These are phyloP conservation scores for Podocnemis expansa DNA, from an alignment of 2,113 vertebrate genomes.

Conservation along the genomic window DNA sequence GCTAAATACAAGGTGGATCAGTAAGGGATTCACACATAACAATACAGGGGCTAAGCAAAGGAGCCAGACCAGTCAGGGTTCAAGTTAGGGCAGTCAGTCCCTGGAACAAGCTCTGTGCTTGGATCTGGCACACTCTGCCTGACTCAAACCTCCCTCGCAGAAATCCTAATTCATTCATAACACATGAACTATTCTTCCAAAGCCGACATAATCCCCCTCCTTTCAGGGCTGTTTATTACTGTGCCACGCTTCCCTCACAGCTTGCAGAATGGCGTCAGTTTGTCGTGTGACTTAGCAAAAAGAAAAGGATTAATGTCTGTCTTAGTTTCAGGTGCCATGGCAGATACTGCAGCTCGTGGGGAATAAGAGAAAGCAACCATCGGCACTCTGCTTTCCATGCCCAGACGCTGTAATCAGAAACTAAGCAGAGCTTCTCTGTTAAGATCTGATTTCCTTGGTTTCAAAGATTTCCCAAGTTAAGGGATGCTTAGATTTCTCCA, in stretches of 20 bases:
- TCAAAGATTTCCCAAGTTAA: neutral
- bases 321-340: neutral
- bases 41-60: neutral
- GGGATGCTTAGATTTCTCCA: neutral
- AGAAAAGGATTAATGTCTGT: neutral
- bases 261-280: accelerated
- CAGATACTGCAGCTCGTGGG: accelerated
- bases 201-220: neutral
- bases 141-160: neutral
- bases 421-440: neutral
- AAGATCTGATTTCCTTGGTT: accelerated
- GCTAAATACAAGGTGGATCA: neutral
- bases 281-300: accelerated
- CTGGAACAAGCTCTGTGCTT: neutral
- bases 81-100: neutral
- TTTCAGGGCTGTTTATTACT: neutral
- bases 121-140: neutral
- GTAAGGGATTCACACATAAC: neutral
- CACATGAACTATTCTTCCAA: neutral
- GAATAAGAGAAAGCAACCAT: neutral
- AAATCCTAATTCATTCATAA: neutral
- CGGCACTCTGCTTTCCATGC: neutral
- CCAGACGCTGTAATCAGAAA: neutral
- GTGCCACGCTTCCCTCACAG: neutral
- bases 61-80: neutral